Evolutionary conservation across 2,113 vertebrate genomes (phyloP), one percentile per base, ranked within the genome.

Genomic region (Mixornis gularis): DNA sequence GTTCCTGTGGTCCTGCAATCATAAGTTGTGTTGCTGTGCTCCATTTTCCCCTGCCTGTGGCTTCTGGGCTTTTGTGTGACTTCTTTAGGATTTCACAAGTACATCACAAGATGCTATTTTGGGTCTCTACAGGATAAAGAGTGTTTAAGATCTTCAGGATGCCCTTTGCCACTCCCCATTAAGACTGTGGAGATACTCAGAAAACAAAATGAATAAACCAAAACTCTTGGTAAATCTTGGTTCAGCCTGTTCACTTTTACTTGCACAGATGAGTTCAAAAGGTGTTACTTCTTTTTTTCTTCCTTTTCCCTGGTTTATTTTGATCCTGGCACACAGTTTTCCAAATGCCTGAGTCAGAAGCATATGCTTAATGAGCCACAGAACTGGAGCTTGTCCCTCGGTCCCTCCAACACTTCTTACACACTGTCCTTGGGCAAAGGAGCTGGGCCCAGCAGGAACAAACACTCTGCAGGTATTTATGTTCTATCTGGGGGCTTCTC

Each of bases 21-120:
- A 25, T 29, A 63, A 85, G 79, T 89, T 93, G 89, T 84, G 7
- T 93, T 77, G 74, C 92, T 66, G 52, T 93, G 89, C 60, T 89
- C 74, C 85, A 63, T 94, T 93, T 95, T 89, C 91, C 78, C 51
- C 78, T 93, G 87, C 87, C 87, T 91, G 87, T 92, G 89, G 94
- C 94, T 96, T 91, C 81, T 49, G 43, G 91, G 92, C 92, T 92
- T 95, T 96, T 94, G 89, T 92, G 89, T 7, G 48, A 84, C 87
- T 96, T 92, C 87, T 89, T 91, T 70, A 89, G 85, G 89, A 93
- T 94, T 96, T 96, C 92, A 87, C 92, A 96, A 96, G 94, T 93
- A 91, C 94, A 95, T 96, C 94, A 91, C 91, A 95, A 96, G 94
- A 89, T 93, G 63, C 79, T 96, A 91, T 96, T 94, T 94, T 70